Evolutionary conservation across 2,888 invertebrate species (phyloP).

Genomic region (Capitulum mitella): DNA sequence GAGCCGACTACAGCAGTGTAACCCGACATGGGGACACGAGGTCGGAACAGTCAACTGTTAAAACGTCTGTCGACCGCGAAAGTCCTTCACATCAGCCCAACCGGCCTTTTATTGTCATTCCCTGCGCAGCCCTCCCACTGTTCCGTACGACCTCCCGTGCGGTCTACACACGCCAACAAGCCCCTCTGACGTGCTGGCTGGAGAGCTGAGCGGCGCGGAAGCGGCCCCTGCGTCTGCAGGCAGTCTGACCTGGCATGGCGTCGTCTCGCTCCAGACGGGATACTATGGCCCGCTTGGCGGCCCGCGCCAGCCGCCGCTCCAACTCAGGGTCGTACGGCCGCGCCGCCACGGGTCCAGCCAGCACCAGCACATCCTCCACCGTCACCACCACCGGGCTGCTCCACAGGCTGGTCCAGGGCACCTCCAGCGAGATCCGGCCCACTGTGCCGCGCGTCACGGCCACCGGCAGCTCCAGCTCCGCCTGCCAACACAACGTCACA

Average conservation of each 20-base stretch:
- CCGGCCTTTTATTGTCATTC: no score
- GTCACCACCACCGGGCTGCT: conserved; percentile 63
- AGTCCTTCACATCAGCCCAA: no score
- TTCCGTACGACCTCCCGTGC: no score
- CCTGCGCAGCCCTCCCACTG: no score
- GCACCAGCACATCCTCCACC: conserved; percentile 66
- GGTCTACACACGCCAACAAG: no score
- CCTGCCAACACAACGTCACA: conserved; percentile 50
- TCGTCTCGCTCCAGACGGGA: conserved; percentile 52
- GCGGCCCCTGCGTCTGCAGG: no score
- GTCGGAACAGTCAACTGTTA: no score
- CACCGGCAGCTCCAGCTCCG: conserved; percentile 69
- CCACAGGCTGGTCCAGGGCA: conserved; percentile 71
- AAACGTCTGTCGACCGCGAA: no score
- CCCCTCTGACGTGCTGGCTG: no score
- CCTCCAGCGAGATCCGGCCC: conserved; percentile 63
- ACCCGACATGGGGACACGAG: no score
- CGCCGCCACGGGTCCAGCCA: conserved; percentile 63
- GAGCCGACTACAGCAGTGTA: no score
- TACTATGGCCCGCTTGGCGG: conserved; percentile 62
- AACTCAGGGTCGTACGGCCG: conserved; percentile 59
- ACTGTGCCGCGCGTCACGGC: conserved; percentile 73
- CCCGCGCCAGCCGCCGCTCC: conserved; percentile 62
- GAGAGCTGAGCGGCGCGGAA: no score
- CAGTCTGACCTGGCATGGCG: not conserved